A percentile compares a stretch with the other conserved stretches of the same genome.
These are phyloP conservation scores for Suricata suricatta DNA, from an alignment of 2,113 vertebrate species.

Conservation along the genomic window DNA sequence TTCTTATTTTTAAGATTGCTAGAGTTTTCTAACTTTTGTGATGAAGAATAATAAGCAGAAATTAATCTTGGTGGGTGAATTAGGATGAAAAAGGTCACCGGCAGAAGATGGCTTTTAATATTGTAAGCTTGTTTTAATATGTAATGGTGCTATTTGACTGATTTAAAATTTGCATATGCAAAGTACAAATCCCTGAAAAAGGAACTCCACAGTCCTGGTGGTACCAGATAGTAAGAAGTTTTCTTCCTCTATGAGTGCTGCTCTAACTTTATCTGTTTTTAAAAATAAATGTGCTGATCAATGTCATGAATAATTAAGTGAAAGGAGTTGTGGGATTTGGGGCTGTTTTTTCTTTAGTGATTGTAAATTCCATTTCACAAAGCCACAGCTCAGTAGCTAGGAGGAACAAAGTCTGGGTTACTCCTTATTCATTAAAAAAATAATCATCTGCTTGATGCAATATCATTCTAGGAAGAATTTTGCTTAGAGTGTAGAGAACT, in stretches of 20 bases:
- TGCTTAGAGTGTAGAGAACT: not conserved
- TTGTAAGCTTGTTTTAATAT: not conserved
- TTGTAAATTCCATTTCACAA: constrained; percentile 60
- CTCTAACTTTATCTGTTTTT: constrained; percentile 59
- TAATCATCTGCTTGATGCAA: not conserved
- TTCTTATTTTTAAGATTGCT: constrained; percentile 42
- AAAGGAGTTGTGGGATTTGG: constrained; percentile 59
- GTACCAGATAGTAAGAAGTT: constrained; percentile 17
- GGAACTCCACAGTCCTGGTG: not conserved
- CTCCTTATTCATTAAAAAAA: constrained; percentile 32
- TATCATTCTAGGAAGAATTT: not conserved
- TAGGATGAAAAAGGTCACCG: not conserved
- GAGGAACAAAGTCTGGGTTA: not conserved
- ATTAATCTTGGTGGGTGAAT: constrained; percentile 19
- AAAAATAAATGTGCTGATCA: constrained; percentile 63
- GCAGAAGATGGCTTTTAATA: not conserved
- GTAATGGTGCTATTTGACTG: not conserved
- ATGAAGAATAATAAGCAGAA: constrained; percentile 42
- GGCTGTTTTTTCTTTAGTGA: constrained; percentile 58
- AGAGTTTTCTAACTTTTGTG: constrained; percentile 24
- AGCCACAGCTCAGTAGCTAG: constrained; percentile 17
- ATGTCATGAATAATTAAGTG: constrained; percentile 67
- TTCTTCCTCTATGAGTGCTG: not conserved
- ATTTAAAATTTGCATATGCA: constrained; percentile 24
- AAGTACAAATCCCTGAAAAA: not conserved